Base-by-base conservation (phyloP, 2,113 vertebrate genomes). In the Tachysurus fulvidraco region DNA sequence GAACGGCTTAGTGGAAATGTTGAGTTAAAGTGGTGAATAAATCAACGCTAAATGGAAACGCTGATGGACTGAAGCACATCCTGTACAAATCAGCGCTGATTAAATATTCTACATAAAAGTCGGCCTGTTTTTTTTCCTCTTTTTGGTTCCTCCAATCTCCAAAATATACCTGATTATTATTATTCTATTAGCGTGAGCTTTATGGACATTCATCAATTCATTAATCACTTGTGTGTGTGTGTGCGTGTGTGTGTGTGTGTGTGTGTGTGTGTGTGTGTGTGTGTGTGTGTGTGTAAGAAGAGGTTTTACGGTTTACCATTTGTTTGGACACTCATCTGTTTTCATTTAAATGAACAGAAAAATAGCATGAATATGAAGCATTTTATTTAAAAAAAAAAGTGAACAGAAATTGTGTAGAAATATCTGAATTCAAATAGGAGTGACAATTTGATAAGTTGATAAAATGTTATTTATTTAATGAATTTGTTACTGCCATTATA, bases 1-100 rank as follows among this genome's bases (percentile, higher is more conserved):
- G 54, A 59, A 80, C 7, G 25, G 79, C 54, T 62, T 44, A 23
- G 30, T 79, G 28, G 77, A 55, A 36, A 57, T 21, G 77, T 79
- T 28, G 52, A 23, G 57, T 81, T 81, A 62, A 41, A 81, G 55
- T 81, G 57, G 19, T 44, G 57, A 81, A 81, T 81, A 81, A 60
- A 81, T 81, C 57, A 62, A 25, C 13, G 21, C 57, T 62, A 60
- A 62, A 62, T 80, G 54, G 78, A 80, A 80, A 55, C 6, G 17
- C 54, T 80, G 54, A 59, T 80, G 78, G 78, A 80, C 54, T 4
- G 5, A 5, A 80, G 30, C 36, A 78, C 8, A 2, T 78, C n/a
- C 76, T 78, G 76, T 55, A 78, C n/a, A 55, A 78, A 78, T n/a
- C 78, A 36, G 28, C 19, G 2, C 78, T 80, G 30, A 80, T 17